Evolutionary conservation across 2,113 vertebrate species (phyloP).

Genomic region (Equus przewalskii): DNA sequence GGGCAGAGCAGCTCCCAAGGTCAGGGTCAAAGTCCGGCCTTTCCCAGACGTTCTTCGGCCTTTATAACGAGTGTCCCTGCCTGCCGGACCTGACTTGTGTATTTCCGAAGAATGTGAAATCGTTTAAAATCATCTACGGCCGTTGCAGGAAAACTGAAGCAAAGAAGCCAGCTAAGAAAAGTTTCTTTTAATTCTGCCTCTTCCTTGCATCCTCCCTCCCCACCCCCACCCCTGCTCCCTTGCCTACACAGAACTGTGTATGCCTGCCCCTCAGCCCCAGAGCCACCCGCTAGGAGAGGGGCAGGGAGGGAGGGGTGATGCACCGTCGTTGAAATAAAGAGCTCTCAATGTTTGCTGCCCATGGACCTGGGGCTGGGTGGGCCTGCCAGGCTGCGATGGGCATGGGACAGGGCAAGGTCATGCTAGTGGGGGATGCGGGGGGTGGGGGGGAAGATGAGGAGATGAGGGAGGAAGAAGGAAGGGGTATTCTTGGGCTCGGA

Average conservation of each 20-base stretch:
- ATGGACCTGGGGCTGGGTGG: not conserved
- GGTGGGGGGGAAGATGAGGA: not conserved
- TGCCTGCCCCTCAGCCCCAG: not conserved
- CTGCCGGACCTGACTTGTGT: not conserved
- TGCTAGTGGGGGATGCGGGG: not conserved
- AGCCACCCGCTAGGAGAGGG: not conserved
- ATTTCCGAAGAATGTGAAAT: not conserved
- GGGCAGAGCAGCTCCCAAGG: not conserved
- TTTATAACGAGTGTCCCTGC: not conserved
- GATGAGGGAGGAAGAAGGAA: not conserved
- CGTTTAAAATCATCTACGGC: not conserved
- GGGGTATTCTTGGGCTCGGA: not conserved
- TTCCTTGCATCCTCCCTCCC: not conserved
- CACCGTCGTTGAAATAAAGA: not conserved
- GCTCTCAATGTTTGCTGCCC: not conserved
- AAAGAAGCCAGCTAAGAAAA: not conserved
- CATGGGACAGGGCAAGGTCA: not conserved
- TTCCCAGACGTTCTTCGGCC: not conserved
- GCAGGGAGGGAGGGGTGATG: not conserved
- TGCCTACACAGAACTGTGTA: not conserved
- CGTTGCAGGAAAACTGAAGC: not conserved
- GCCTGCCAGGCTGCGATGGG: not conserved
- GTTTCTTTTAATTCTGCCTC: not conserved
- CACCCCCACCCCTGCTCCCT: too few relatives aligned
- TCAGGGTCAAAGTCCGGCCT: not conserved